A percentile compares a stretch with the other conserved stretches of the same genome.
Evolutionary conservation across 1,140 invertebrate genomes (phyloP).

Genomic region (Aphelinus atriplicis): DNA sequence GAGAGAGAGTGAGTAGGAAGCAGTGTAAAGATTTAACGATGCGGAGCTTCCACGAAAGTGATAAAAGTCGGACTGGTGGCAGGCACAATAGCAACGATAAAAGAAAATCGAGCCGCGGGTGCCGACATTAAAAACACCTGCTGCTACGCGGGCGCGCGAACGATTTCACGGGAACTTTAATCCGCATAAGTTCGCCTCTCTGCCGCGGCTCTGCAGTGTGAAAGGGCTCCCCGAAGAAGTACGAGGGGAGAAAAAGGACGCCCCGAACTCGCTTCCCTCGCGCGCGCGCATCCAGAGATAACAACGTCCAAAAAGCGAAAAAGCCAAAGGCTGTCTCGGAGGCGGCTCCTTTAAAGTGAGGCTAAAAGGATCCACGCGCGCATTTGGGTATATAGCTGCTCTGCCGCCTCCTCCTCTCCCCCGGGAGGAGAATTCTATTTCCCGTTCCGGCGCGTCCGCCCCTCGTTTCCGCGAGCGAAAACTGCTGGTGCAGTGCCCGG

Average conservation of each 20-base stretch:
- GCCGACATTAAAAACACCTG: slow-evolving; percentile 8
- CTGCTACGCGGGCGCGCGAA: background rate
- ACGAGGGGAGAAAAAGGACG: background rate
- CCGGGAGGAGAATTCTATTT: no score
- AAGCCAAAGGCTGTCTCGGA: no score
- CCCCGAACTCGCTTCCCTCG: background rate
- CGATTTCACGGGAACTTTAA: background rate
- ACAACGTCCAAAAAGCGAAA: background rate
- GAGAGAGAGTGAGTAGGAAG: background rate
- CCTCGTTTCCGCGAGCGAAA: no score
- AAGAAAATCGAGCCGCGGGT: background rate
- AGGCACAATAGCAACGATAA: background rate
- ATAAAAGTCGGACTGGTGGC: background rate
- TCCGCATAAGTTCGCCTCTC: background rate
- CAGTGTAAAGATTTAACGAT: slow-evolving; percentile 9
- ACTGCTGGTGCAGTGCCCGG: no score
- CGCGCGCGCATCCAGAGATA: background rate
- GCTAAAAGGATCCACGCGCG: no score
- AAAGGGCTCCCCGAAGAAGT: background rate
- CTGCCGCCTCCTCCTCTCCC: no score
- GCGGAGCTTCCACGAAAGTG: background rate
- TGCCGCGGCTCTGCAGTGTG: background rate
- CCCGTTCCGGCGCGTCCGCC: no score
- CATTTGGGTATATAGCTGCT: no score
- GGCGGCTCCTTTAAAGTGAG: no score